Evolutionary conservation across 2,797 vertebrate species (phyloP).

Genomic region (Sorex maritimensis): DNA sequence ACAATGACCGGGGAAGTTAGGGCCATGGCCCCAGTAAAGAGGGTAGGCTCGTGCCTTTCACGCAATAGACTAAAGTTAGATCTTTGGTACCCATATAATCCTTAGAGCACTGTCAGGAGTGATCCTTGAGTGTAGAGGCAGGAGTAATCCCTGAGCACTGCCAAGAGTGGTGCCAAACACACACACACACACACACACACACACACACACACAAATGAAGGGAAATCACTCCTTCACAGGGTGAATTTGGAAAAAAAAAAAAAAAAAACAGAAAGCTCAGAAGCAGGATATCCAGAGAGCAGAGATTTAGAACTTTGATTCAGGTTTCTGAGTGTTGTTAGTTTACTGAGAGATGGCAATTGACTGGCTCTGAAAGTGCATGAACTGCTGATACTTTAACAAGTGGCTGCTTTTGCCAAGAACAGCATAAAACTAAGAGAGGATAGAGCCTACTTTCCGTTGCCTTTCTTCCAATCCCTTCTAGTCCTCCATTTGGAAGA

Average conservation of each 20-base stretch:
- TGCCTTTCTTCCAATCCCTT: background rate
- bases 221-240: too few relatives aligned
- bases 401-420: background rate
- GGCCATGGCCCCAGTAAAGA: too few relatives aligned
- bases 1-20: background rate
- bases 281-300: accelerated
- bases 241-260: too few relatives aligned
- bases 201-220: too few relatives aligned
- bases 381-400: background rate
- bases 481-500: background rate
- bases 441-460: background rate
- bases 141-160: too few relatives aligned
- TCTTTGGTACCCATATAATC: too few relatives aligned
- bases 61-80: too few relatives aligned
- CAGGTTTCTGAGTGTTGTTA: too few relatives aligned
- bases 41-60: too few relatives aligned
- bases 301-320: background rate
- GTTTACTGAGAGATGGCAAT: background rate
- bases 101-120: conserved; percentile 2
- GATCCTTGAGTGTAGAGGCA: background rate
- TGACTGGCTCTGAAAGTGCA: background rate
- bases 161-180: too few relatives aligned
- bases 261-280: background rate
- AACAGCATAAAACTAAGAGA: background rate
- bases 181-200: too few relatives aligned